Evolutionary conservation across 1,140 invertebrate species (phyloP), one percentile per base, ranked within the genome.

Genomic region (Cyrtorhinus lividipennis): DNA sequence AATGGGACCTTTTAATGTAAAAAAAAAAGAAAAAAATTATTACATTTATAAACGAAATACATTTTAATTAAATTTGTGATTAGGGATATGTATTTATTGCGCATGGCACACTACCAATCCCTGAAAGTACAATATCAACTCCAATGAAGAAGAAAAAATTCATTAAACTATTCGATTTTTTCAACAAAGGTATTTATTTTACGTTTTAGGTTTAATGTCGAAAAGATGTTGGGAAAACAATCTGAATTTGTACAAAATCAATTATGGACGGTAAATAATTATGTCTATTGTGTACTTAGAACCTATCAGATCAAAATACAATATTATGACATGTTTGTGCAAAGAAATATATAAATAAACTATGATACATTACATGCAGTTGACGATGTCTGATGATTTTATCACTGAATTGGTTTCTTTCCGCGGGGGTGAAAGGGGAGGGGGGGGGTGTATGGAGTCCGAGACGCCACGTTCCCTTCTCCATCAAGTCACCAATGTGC

Each of bases 211-310:
- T 25, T 63, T 46, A 23, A 58, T 24, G 57, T 22, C 10, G 27
- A 24, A 18, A 60, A 60, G 18, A 15, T 30, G 24, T 62, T 48
- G 46, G n/a, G 44, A 56, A 53, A 53, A 62, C 44, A 62, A 63
- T 63, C 56, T 63, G 30, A 63, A 63, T 45, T 57, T 63, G 62
- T 63, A 63, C 56, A 63, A 63, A 63, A 30, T 59, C 38, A 63
- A 63, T 57, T 30, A 63, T 57, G 62, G 62, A 58, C 56, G 56
- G 53, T 57, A 63, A 58, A 38, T 45, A 63, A 59, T 59, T 59
- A 59, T 63, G 62, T 63, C 56, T 63, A 63, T 58, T 63, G 62
- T 63, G 62, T 63, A 63, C 62, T 63, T 63, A 63, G 62, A 44
- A 23, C 56, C 56, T 46, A 59, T 63, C 27, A 63, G 22, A 63